Evolutionary conservation across 2,113 vertebrate genomes (phyloP).

Genomic region (Pachyramphus minor): DNA sequence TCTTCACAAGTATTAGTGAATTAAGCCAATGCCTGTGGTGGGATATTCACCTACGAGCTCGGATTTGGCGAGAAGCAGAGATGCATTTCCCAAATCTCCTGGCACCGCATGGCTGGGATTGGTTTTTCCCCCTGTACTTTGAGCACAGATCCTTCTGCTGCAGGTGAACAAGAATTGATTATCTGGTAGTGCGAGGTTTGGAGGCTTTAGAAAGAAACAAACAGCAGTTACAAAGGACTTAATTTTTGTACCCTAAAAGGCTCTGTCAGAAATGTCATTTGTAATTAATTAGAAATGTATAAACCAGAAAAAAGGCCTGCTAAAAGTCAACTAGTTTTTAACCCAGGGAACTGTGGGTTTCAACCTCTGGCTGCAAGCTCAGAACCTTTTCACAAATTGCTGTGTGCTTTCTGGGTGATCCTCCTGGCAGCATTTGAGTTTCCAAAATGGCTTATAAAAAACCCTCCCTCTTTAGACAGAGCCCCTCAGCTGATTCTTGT

Average conservation of each 20-base stretch:
- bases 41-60: not conserved
- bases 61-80: not conserved
- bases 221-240: not conserved
- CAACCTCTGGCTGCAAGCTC: not conserved
- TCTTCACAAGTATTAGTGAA: not conserved
- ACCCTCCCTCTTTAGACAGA: not conserved
- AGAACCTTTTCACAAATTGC: not conserved
- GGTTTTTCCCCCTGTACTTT: not conserved
- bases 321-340: not conserved
- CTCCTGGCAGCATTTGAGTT: not conserved
- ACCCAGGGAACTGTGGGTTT: not conserved
- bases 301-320: not conserved
- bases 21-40: not conserved
- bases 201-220: not conserved
- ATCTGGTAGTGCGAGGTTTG: not conserved
- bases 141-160: not conserved
- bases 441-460: not conserved
- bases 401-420: not conserved
- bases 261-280: slow-evolving; percentile 9
- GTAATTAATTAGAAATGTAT: not conserved
- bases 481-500: not conserved
- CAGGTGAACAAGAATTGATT: not conserved
- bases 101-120: rapidly evolving
- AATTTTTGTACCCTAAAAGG: not conserved
- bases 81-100: not conserved